Conservation (phyloP, 2,888 invertebrate species). For the Heliconius hortense region DNA sequence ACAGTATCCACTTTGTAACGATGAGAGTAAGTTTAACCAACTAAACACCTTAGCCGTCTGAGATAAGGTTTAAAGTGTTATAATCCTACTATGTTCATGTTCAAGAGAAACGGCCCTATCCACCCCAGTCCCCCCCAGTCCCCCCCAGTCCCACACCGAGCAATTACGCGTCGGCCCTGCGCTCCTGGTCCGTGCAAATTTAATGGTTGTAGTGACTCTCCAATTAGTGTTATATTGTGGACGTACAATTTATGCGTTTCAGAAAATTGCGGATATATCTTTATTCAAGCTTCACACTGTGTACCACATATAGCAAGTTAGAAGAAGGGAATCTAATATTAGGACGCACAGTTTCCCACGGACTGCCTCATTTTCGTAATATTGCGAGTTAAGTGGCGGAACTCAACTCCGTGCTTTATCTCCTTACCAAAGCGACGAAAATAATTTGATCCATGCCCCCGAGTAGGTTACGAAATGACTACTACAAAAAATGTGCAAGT, state of each 20-base stretch:
- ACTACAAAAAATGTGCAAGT: neutral
- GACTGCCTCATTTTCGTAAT: neutral
- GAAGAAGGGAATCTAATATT: too few species aligned
- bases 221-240: constrained; percentile 42
- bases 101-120: constrained; percentile 64
- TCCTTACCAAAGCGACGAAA: too few species aligned
- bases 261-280: constrained; percentile 1
- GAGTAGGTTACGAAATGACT: too few species aligned
- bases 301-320: neutral
- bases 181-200: constrained; percentile 63
- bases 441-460: too few species aligned
- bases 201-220: constrained; percentile 53
- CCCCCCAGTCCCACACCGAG: constrained; percentile 37
- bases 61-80: constrained; percentile 32
- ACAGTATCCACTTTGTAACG: neutral
- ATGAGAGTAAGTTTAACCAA: neutral
- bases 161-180: constrained; percentile 62
- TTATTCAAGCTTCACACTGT: neutral
- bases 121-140: constrained; percentile 53
- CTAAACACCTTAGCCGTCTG: constrained; percentile 21
- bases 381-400: too few species aligned
- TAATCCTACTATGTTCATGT: neutral
- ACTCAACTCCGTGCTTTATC: too few species aligned
- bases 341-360: neutral
- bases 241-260: constrained; percentile 24